Base-by-base conservation (phyloP, 2,888 invertebrate species). In the Acrobasis repandana region DNA sequence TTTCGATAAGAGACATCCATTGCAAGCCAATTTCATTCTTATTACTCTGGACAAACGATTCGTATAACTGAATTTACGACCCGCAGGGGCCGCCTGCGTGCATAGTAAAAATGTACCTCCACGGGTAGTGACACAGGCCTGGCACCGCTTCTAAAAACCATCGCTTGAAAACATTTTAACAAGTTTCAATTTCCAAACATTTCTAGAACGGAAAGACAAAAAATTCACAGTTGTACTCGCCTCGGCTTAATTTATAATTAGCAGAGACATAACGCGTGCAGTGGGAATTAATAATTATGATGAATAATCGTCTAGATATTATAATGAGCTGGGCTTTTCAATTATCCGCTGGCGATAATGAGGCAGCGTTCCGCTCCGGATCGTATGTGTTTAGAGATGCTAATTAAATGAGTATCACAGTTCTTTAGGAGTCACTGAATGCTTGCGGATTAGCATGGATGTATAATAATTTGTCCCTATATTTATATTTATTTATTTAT, bases 281-380 rank as follows among this genome's bases (percentile, higher is more conserved):
- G 69, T 69, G 67, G 64, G 69, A 74, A 72, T 75, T 71, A 69
- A 74, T 76, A 74, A 77, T 71, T 70, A 71, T 65, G 66, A 75
- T 76, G 75, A 79, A 74, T 79, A 77, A 82, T 79, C 72, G 74
- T 75, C 73, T 72, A 74, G 81, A 81, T 79, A 81, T 83, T 81
- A 72, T 79, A 82, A 83, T 81, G 77, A 82, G 77, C 68, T 74
- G 71, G 77, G 76, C 70, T 79, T 82, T 80, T 77, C 80, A 77
- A 80, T 76, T 77, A 79, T 72, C 71, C 63, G 69, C 62, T 68
- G 72, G 73, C 73, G 70, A 68, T 77, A 80, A 80, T 76, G 79
- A 80, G 80, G 76, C 71, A 70, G 52, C 62, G 61, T 65, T 68
- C 65, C 65, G 67, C 67, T 65, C 58, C 62, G 61, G 61, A 62